A percentile compares a stretch with the other conserved stretches of the same genome.
phyloP scores from a whole-genome alignment of 2,797 vertebrate species.

The Sebastes iracundus region DNA sequence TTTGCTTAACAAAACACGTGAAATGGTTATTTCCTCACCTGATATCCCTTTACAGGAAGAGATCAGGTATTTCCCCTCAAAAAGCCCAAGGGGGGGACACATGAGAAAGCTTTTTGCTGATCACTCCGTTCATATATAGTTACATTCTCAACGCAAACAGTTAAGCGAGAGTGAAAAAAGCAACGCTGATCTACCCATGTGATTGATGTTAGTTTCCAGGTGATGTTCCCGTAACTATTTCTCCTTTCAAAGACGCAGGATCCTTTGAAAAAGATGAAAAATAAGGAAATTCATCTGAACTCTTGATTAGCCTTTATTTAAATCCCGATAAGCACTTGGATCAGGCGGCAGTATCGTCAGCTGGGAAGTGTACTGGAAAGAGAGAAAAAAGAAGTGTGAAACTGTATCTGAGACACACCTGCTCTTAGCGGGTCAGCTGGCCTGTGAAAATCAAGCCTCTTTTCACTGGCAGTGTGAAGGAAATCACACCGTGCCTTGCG shows the following conservation, averaged over 20 bases:
- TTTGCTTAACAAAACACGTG: conserved; percentile 61
- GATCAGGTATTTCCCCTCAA: conserved; percentile 69
- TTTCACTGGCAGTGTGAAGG: conserved; percentile 73
- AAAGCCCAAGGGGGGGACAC: conserved; percentile 74
- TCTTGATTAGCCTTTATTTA: conserved; percentile 46
- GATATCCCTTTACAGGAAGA: conserved; percentile 77
- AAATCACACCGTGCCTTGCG: conserved; percentile 65
- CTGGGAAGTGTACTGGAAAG: conserved; percentile 55
- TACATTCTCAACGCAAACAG: conserved; percentile 59
- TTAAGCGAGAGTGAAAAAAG: conserved; percentile 44
- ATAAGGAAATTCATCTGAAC: neutral
- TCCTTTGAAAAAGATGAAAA: conserved; percentile 9
- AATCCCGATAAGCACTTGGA: conserved; percentile 55
- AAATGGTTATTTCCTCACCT: conserved; percentile 72
- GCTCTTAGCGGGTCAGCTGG: conserved; percentile 77
- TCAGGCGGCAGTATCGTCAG: conserved; percentile 52
- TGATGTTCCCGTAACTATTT: conserved; percentile 15
- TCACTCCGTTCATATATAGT: conserved; percentile 63
- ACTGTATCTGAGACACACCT: conserved; percentile 85
- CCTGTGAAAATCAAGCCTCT: conserved; percentile 77
- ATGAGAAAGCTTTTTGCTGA: conserved; percentile 63
- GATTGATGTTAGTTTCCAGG: conserved; percentile 33
- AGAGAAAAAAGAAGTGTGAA: conserved; percentile 56
- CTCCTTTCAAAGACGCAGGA: neutral
- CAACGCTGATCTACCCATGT: conserved; percentile 8